Percentiles rank a stretch among this genome's conserved stretches.
phyloP scores from a whole-genome alignment of 2,797 vertebrate species.

The Gymnodraco acuticeps region DNA sequence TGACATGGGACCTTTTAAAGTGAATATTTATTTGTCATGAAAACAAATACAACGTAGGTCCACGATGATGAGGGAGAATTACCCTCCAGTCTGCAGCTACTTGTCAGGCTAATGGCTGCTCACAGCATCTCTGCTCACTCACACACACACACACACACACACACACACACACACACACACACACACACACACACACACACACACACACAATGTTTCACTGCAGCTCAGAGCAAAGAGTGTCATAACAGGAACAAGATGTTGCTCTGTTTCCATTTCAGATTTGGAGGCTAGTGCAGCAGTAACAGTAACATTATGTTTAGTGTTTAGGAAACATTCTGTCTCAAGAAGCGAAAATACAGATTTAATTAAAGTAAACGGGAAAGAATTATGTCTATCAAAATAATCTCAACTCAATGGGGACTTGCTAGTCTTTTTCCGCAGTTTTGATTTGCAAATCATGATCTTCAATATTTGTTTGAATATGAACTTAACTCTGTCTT shows the following conservation, averaged over 20 bases:
- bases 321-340: neutral
- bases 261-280: slow-evolving; percentile 8
- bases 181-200: slow-evolving; percentile 34
- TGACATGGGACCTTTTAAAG: neutral
- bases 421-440: no score
- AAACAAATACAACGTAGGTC: neutral
- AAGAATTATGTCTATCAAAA: no score
- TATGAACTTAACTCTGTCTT: no score
- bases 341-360: no score
- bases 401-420: no score
- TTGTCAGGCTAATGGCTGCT: slow-evolving; percentile 45
- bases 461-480: no score
- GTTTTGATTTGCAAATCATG: no score
- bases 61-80: slow-evolving; percentile 41
- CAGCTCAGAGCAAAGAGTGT: neutral
- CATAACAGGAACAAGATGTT: slow-evolving; percentile 24
- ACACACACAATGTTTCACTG: slow-evolving; percentile 19
- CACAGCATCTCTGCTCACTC: slow-evolving; percentile 30
- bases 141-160: slow-evolving; percentile 32
- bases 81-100: slow-evolving; percentile 42
- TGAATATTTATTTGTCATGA: neutral
- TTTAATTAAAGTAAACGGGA: no score
- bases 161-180: slow-evolving; percentile 34
- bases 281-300: neutral
- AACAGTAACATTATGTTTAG: slow-evolving; percentile 4